These are phyloP conservation scores for Connochaetes taurinus DNA, from an alignment of 2,113 vertebrate genomes.

Conservation along the genomic window DNA sequence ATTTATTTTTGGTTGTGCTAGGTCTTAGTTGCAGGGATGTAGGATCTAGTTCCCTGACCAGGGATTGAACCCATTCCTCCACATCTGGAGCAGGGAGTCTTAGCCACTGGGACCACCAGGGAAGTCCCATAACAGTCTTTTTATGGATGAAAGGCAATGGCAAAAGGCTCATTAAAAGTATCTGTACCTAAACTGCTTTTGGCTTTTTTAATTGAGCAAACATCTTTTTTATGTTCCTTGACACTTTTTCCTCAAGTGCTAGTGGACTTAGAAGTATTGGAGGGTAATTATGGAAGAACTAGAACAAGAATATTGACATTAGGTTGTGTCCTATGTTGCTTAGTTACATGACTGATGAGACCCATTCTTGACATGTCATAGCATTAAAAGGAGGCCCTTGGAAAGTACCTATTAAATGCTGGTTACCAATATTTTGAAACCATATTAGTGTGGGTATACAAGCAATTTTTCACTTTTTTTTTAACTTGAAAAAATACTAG, in stretches of 20 bases:
- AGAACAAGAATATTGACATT: conserved; percentile 22
- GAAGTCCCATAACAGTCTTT: not conserved
- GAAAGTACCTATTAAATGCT: conserved; percentile 35
- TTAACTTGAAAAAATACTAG: not conserved
- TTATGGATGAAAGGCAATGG: conserved; percentile 2
- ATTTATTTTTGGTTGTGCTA: not conserved
- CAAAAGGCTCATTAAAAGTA: not conserved
- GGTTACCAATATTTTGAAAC: not conserved
- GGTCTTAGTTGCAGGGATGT: not conserved
- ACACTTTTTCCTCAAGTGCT: not conserved
- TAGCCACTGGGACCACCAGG: not conserved
- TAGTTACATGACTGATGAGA: not conserved
- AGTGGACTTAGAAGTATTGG: not conserved
- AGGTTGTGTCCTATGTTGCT: not conserved
- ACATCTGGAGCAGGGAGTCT: not conserved
- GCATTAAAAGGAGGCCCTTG: not conserved
- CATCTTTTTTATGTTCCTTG: not conserved
- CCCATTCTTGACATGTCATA: not conserved
- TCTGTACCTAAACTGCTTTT: not conserved
- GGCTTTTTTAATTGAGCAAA: conserved; percentile 36
- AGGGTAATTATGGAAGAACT: not conserved
- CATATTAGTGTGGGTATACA: not conserved
- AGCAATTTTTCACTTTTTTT: not conserved
- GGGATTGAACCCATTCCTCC: not conserved
- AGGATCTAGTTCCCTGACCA: not conserved